Percentiles rank a stretch among this genome's conserved stretches.
Conservation (phyloP, 2,797 vertebrate genomes). For the Glossophaga mutica region DNA sequence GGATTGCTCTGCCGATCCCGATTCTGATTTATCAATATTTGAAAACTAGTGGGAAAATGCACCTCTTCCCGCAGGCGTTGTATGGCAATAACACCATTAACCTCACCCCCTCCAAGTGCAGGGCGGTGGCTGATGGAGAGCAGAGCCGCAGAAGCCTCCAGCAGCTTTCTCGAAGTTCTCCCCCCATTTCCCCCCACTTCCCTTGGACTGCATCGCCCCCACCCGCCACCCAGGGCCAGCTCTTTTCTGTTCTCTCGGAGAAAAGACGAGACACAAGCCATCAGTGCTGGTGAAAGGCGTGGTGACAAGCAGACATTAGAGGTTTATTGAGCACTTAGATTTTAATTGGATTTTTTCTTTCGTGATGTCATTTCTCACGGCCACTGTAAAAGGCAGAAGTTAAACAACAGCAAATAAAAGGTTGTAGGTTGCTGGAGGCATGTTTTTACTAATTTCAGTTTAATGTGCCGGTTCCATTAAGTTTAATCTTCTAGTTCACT, state of each 20-base stretch:
- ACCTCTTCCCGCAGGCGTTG: background rate
- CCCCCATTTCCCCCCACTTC: background rate
- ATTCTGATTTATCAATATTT: slow-evolving; percentile 69
- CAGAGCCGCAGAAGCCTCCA: background rate
- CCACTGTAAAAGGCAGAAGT: slow-evolving; percentile 73
- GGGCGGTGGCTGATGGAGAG: background rate
- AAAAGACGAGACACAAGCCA: slow-evolving; percentile 63
- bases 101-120: background rate
- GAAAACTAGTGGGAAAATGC: slow-evolving; percentile 45
- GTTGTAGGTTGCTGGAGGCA: slow-evolving; percentile 76
- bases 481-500: slow-evolving; percentile 77
- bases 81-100: slow-evolving; percentile 42
- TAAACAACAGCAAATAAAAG: slow-evolving; percentile 78
- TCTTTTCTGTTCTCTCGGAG: slow-evolving; percentile 16
- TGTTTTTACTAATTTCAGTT: slow-evolving; percentile 78
- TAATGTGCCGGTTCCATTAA: slow-evolving; percentile 78
- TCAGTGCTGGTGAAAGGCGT: slow-evolving; percentile 47
- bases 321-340: slow-evolving; percentile 75
- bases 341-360: slow-evolving; percentile 76
- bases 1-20: slow-evolving; percentile 4
- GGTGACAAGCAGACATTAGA: slow-evolving; percentile 66
- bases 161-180: background rate
- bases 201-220: background rate
- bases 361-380: slow-evolving; percentile 75
- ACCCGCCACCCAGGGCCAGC: background rate